Percentiles rank a stretch among this genome's conserved stretches.
phyloP scores from a whole-genome alignment of 2,888 invertebrate species.

The Ferdinandea cuprea region DNA sequence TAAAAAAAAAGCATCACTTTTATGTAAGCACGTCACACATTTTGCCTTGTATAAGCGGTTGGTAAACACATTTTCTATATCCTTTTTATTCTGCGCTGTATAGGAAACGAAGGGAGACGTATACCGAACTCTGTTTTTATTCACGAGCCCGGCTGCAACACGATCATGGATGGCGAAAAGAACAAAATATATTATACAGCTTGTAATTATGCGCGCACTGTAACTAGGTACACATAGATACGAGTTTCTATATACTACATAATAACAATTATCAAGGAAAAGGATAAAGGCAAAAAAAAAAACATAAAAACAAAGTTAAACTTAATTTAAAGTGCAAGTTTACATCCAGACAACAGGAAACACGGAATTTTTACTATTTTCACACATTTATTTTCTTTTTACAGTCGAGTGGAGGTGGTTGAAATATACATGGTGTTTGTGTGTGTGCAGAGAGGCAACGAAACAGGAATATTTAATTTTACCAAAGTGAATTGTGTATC shows the following conservation, averaged over 20 bases:
- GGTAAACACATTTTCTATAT: constrained; percentile 72
- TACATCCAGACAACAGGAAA: constrained; percentile 20
- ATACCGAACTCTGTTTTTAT: constrained; percentile 29
- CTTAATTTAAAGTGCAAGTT: constrained; percentile 48
- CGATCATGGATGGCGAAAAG: constrained; percentile 59
- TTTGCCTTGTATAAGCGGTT: constrained; percentile 59
- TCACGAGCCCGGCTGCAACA: constrained; percentile 45
- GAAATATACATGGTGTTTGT: too few relatives aligned
- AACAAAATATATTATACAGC: constrained; percentile 55
- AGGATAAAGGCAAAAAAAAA: background rate
- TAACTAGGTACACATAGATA: constrained; percentile 10
- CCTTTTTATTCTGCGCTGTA: constrained; percentile 35
- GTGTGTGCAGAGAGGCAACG: constrained; percentile 49
- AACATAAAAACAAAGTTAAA: constrained; percentile 35
- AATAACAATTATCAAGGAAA: background rate
- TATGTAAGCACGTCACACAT: constrained; percentile 69
- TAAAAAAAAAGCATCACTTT: constrained; percentile 33
- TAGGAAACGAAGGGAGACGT: background rate
- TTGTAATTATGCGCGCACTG: constrained; percentile 44
- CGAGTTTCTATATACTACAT: background rate
- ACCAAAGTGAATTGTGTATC: constrained; percentile 51
- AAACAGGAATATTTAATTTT: constrained; percentile 66
- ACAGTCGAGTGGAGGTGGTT: constrained; percentile 13
- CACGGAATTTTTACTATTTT: constrained; percentile 44
- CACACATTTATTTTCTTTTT: constrained; percentile 41